Base-by-base conservation (phyloP, 2,113 vertebrate genomes). In the Lophius piscatorius region DNA sequence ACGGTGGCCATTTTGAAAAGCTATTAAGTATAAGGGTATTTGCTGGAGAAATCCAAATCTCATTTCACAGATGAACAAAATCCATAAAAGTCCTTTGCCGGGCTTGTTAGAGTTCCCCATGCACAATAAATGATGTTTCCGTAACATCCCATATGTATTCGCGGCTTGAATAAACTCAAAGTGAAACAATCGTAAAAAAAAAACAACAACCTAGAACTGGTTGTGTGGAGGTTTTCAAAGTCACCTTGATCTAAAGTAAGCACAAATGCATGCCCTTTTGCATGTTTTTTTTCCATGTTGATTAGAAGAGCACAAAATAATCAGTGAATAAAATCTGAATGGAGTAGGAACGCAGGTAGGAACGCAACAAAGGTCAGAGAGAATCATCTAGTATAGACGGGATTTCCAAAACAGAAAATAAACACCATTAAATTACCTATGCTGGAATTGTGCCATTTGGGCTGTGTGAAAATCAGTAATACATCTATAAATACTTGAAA, bases 51-150 rank as follows among this genome's bases (percentile, higher is more conserved):
- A 61, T 75, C 14, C 17, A 5, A 39, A 63, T 50, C 29, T 50
- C 36, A 66, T 17, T n/a, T n/a, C n/a, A n/a, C n/a, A 39, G 45
- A 41, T 23, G 8, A 71, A 22, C 18, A 63, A 56, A 58, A 58
- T 70, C 64, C 62, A 55, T n/a, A 51, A 69, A 59, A 39, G 61
- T 85, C 72, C 52, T 33, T 70, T 41, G 6, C 47, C 18, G 51
- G 17, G 12, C 17, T 36, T n/a, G 56, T 35, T 21, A 28, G 17
- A 56, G 65, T 66, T 73, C 74, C 64, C 17, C 29, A 47, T n/a
- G 11, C 16, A 9, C 18, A 12, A 33, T 29, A 54, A 38, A 20
- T 16, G 31, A 6, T 2, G 13, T 56, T 26, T 78, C 55, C 71
- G 39, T 51, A 49, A 21, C 6, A 40, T 16, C 36, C 63, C 48